A percentile compares a stretch with the other conserved stretches of the same genome.
Evolutionary conservation across 2,888 invertebrate genomes (phyloP).

Genomic region (Mesopsocus fuscifrons): DNA sequence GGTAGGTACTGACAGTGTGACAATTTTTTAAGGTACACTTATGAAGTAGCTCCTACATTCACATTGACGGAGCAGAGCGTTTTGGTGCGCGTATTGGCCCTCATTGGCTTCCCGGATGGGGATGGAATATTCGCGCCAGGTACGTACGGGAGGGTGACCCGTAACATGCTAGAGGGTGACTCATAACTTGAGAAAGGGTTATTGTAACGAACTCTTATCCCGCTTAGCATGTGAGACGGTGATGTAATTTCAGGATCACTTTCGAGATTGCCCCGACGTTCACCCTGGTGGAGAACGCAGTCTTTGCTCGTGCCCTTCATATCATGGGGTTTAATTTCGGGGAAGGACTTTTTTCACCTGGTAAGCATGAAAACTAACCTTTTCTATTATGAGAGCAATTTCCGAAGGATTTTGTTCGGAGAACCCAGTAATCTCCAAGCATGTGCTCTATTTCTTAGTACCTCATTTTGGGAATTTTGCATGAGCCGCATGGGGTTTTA

Average conservation of each 20-base stretch:
- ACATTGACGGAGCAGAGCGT: conserved; percentile 52
- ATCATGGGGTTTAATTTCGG: conserved; percentile 41
- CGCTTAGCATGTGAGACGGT: too few species aligned
- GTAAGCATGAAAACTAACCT: conserved; percentile 15
- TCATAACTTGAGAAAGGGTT: too few species aligned
- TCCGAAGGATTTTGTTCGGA: too few species aligned
- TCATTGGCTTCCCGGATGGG: conserved; percentile 41
- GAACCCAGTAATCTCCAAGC: too few species aligned
- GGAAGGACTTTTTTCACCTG: conserved; percentile 42
- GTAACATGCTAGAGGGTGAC: too few species aligned
- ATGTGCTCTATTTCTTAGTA: too few species aligned
- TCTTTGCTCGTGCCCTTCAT: conserved; percentile 36
- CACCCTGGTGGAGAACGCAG: conserved; percentile 48
- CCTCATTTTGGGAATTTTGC: too few species aligned
- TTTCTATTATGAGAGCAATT: too few species aligned
- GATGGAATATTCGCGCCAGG: conserved; percentile 58
- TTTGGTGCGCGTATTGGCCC: conserved; percentile 32
- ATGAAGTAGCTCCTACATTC: conserved; percentile 63
- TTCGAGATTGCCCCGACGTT: conserved; percentile 68
- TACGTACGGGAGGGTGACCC: too few species aligned
- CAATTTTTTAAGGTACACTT: conserved; percentile 42
- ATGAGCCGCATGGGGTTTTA: too few species aligned
- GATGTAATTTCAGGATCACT: conserved; percentile 50
- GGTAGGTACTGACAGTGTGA: not conserved
- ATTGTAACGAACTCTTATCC: too few species aligned